Percentiles rank a stretch among this genome's conserved stretches.
Conservation (phyloP, 2,888 invertebrate species). For the Nephrotoma flavescens region DNA sequence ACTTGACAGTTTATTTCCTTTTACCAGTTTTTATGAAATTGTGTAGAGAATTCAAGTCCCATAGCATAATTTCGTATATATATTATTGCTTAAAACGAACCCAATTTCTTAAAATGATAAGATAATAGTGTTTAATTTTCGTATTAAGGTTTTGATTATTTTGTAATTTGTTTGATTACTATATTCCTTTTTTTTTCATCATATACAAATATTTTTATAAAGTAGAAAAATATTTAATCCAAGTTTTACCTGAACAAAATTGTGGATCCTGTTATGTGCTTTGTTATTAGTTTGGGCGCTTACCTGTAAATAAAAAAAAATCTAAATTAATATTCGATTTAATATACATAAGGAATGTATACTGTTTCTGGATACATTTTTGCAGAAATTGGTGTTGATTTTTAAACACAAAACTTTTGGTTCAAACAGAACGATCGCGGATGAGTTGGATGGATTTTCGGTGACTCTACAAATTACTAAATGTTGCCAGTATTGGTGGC, state of each 20-base stretch:
- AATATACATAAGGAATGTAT: background rate
- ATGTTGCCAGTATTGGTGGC: too few relatives aligned
- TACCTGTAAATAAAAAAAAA: background rate
- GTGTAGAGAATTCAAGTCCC: background rate
- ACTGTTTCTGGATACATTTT: too few relatives aligned
- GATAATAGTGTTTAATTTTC: background rate
- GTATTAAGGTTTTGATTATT: background rate
- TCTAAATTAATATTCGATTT: background rate
- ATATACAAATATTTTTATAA: background rate
- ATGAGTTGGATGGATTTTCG: too few relatives aligned
- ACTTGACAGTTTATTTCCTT: background rate
- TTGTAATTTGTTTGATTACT: background rate
- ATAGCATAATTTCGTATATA: background rate
- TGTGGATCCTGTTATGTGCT: background rate
- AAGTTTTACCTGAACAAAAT: background rate
- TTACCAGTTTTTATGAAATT: background rate
- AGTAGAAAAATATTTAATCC: background rate
- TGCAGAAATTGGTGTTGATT: too few relatives aligned
- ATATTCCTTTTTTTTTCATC: background rate
- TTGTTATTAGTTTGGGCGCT: background rate
- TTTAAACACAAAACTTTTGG: too few relatives aligned
- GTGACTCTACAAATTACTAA: too few relatives aligned
- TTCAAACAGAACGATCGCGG: too few relatives aligned
- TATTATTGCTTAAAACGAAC: background rate
- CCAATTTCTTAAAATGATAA: too few relatives aligned